Conservation (phyloP, 2,888 invertebrate genomes). For the Chironomus riparius region DNA sequence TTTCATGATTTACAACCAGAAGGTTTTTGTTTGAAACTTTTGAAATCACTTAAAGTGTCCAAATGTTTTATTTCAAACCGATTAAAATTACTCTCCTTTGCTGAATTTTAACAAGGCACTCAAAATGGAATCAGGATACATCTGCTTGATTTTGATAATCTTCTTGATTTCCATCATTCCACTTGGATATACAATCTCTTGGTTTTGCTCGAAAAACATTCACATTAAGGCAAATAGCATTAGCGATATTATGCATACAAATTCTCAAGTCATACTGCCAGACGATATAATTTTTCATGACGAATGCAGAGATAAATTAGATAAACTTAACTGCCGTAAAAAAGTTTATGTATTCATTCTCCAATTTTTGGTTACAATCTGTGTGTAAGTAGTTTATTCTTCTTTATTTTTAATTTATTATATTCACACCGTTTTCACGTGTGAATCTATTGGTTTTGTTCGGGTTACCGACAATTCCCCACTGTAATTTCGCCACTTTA, state of each 20-base stretch:
- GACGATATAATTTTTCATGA: not conserved
- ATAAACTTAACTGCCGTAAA: conserved; percentile 26
- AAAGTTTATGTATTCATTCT: conserved; percentile 27
- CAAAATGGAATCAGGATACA: conserved; percentile 60
- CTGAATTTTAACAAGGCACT: conserved; percentile 46
- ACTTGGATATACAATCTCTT: conserved; percentile 52
- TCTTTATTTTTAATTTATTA: too few relatives aligned
- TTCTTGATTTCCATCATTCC: conserved; percentile 56
- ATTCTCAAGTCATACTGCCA: not conserved
- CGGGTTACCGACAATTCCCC: too few relatives aligned
- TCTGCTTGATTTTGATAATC: conserved; percentile 53
- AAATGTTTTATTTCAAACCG: too few relatives aligned
- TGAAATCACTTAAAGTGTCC: too few relatives aligned
- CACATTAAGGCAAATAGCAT: conserved; percentile 30
- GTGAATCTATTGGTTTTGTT: too few relatives aligned
- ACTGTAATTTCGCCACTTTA: too few relatives aligned
- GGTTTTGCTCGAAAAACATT: conserved; percentile 39
- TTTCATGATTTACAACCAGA: too few relatives aligned
- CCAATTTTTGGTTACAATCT: conserved; percentile 23
- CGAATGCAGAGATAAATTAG: not conserved
- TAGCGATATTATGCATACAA: not conserved
- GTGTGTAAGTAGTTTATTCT: conserved; percentile 22
- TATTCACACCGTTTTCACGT: too few relatives aligned
- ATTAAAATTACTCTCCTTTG: too few relatives aligned
- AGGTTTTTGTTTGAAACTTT: too few relatives aligned